Percentiles rank a stretch among this genome's conserved stretches.
Evolutionary conservation across 2,797 vertebrate species (phyloP).

Genomic region (Lemur catta): DNA sequence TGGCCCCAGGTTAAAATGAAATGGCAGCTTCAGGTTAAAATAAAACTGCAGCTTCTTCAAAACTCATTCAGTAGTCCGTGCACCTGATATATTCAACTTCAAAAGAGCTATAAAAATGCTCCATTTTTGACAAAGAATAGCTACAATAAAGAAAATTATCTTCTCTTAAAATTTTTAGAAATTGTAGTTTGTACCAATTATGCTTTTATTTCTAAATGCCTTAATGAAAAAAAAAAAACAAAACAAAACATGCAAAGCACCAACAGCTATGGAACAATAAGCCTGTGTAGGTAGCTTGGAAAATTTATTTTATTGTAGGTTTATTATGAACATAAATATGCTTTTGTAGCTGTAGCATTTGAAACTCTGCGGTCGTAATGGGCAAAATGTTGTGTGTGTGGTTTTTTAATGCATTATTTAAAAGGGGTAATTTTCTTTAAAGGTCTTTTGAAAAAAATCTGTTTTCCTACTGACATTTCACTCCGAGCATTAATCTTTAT

Average conservation of each 20-base stretch:
- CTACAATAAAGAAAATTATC: not conserved
- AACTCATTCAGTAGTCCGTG: not conserved
- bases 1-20: not conserved
- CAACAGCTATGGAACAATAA: not conserved
- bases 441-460: not conserved
- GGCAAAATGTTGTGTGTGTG: not conserved
- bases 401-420: not conserved
- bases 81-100: not conserved
- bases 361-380: not conserved
- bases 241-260: not conserved
- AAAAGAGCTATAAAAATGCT: not conserved
- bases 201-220: not conserved
- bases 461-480: not conserved
- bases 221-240: not conserved
- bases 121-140: not conserved
- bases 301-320: not conserved
- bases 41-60: not conserved
- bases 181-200: not conserved
- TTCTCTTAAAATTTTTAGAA: not conserved
- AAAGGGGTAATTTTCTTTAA: not conserved
- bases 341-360: not conserved
- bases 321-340: conserved; percentile 2
- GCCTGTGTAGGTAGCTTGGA: not conserved
- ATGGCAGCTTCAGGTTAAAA: not conserved
- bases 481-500: not conserved